phyloP scores from a whole-genome alignment of 1,140 invertebrate genomes.

The Hyles vespertilio region DNA sequence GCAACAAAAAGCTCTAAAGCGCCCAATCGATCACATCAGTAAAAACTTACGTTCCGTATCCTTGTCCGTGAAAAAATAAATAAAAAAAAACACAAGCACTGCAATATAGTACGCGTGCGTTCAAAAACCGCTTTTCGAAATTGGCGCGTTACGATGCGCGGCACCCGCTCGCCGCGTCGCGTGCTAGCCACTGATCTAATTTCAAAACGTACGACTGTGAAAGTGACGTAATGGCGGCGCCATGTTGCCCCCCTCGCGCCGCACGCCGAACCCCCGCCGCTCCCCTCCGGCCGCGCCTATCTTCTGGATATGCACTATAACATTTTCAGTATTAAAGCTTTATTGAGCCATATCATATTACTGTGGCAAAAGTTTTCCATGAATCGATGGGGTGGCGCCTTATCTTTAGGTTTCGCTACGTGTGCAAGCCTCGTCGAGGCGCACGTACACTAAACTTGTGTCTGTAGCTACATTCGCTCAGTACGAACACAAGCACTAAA shows the following conservation, averaged over 20 bases:
- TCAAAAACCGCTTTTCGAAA: constrained; percentile 19
- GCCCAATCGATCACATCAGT: constrained; percentile 24
- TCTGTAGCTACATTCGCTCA: no score
- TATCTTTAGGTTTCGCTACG: not conserved
- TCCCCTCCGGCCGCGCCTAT: constrained; percentile 46
- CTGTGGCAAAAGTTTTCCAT: constrained; percentile 19
- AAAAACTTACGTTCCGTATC: constrained; percentile 26
- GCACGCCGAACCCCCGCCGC: constrained; percentile 28
- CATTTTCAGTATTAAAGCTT: constrained; percentile 43
- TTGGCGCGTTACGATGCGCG: constrained; percentile 1
- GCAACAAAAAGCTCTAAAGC: constrained; percentile 30
- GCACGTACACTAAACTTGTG: no score
- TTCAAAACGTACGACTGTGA: constrained; percentile 56
- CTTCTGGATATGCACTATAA: constrained; percentile 64
- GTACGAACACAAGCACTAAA: no score
- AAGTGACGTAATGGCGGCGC: constrained; percentile 66
- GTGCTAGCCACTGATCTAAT: constrained; percentile 65
- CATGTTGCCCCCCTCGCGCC: constrained; percentile 51
- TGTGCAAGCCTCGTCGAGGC: no score
- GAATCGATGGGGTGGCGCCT: constrained; percentile 14
- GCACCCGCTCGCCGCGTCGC: constrained; percentile 28
- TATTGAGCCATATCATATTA: constrained; percentile 27
- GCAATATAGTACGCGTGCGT: constrained; percentile 8
- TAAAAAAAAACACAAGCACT: constrained; percentile 18
- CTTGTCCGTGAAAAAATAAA: constrained; percentile 12